These are phyloP conservation scores for Syndactyla subalaris DNA, from an alignment of 2,797 vertebrate genomes.

Conservation along the genomic window DNA sequence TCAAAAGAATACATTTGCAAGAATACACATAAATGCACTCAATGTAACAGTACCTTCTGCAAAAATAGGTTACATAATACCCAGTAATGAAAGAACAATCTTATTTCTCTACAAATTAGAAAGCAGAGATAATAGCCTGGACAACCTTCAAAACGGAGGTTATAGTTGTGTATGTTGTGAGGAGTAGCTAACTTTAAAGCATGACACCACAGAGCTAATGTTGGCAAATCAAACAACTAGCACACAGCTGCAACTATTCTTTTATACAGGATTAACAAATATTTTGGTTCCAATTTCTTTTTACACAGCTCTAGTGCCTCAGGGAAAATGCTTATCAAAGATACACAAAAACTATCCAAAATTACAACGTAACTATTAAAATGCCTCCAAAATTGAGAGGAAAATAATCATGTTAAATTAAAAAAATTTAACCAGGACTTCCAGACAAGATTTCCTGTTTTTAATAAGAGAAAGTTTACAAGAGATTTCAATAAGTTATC, in stretches of 20 bases:
- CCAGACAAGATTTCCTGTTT: slow-evolving; percentile 75
- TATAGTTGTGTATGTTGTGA: slow-evolving; percentile 57
- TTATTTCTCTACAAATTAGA: slow-evolving; percentile 78
- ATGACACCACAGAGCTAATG: slow-evolving; percentile 71
- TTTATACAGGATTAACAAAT: slow-evolving; percentile 64
- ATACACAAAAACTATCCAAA: slow-evolving; percentile 78
- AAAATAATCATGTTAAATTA: slow-evolving; percentile 80
- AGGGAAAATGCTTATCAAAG: slow-evolving; percentile 68
- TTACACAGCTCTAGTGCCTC: slow-evolving; percentile 68
- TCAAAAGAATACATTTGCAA: slow-evolving; percentile 82
- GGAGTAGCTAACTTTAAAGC: slow-evolving; percentile 68
- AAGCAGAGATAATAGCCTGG: slow-evolving; percentile 71
- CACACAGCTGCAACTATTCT: slow-evolving; percentile 65
- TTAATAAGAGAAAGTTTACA: slow-evolving; percentile 76
- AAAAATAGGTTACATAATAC: slow-evolving; percentile 85
- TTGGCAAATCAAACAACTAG: slow-evolving; percentile 71
- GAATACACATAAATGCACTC: slow-evolving; percentile 82
- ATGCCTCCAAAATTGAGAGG: slow-evolving; percentile 80
- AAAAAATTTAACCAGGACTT: slow-evolving; percentile 75
- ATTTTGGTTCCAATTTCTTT: slow-evolving; percentile 63
- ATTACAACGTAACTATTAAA: slow-evolving; percentile 82
- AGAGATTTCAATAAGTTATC: slow-evolving; percentile 84
- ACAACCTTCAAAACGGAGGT: slow-evolving; percentile 75
- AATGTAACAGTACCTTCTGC: slow-evolving; percentile 83
- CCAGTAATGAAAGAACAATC: slow-evolving; percentile 79